Evolutionary conservation across 2,888 invertebrate genomes (phyloP), one percentile per base, ranked within the genome.

Genomic region (Oligia latruncula): DNA sequence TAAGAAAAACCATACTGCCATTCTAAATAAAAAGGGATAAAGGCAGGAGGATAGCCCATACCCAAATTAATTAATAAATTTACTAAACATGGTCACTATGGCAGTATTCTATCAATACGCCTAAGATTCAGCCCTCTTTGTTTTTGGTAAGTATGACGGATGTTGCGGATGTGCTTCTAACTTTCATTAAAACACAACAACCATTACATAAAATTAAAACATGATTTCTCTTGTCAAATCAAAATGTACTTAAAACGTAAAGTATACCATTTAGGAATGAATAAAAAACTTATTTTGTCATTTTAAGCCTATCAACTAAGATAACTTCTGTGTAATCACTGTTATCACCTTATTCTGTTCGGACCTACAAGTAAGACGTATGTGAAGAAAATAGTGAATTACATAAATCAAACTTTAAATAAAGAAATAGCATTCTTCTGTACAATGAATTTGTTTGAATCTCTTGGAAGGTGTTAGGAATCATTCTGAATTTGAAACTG

Each of bases 271-370:
- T 65, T 2, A 35, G n/a, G n/a, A 71, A 4, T 29, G 0, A 67
- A 77, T 15, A 60, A n/a, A 64, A 52, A 71, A 49, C 17, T 2
- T 17, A 20, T 60, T 52, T 23, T 70, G n/a, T 66, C 64, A 78
- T 80, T 82, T n/a, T 13, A 71, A 65, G 65, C 68, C 74, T 88
- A 90, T 87, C 89, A 79, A 71, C 9, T 64, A n/a, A 78, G 86
- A 87, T 88, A 90, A 82, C 74, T 84, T 80, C 74, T 82, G 78
- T 87, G 88, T 82, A 89, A 91, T 90, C 87, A 90, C 74, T 88
- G 74, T 90, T 91, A 92, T 91, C 93, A 89, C 71, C 85, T 81
- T 67, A 84, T 79, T 83, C 74, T 71, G 64, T 77, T 49, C 55
- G 0, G 49, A 40, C 79, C 49, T 60, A 75, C 8, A 70, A 76